Percentiles rank a stretch among this genome's conserved stretches.
These are phyloP conservation scores for Cygnus olor DNA, from an alignment of 2,797 vertebrate species.

Conservation along the genomic window DNA sequence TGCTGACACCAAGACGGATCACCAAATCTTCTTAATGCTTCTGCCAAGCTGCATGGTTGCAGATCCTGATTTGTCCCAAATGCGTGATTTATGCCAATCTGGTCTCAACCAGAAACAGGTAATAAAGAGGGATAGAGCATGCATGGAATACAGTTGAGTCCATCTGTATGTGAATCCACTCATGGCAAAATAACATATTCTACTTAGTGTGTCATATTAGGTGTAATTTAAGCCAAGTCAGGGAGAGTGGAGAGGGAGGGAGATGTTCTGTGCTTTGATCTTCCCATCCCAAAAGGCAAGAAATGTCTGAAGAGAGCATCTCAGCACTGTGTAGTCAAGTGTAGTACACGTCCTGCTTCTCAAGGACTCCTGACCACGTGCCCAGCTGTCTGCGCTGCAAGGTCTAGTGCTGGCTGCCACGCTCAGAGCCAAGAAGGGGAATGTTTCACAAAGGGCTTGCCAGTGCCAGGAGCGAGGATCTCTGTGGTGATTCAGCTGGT, in stretches of 20 bases:
- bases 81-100: not conserved
- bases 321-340: not conserved
- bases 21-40: not conserved
- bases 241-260: not conserved
- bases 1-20: constrained; percentile 12
- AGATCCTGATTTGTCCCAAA: constrained; percentile 22
- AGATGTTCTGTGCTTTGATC: constrained; percentile 47
- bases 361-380: not conserved
- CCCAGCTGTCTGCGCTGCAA: not conserved
- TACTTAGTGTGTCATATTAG: not conserved
- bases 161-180: not conserved
- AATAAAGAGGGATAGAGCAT: not conserved
- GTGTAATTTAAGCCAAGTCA: not conserved
- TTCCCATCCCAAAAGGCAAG: constrained; percentile 21
- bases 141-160: not conserved
- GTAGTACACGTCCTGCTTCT: constrained; percentile 10
- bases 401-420: not conserved
- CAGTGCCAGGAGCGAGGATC: not conserved
- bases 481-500: not conserved
- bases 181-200: not conserved
- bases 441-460: not conserved
- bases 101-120: not conserved
- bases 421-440: not conserved
- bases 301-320: not conserved
- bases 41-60: not conserved